A percentile compares a stretch with the other conserved stretches of the same genome.
phyloP scores from a whole-genome alignment of 2,888 invertebrate species.

The Sesia bembeciformis region DNA sequence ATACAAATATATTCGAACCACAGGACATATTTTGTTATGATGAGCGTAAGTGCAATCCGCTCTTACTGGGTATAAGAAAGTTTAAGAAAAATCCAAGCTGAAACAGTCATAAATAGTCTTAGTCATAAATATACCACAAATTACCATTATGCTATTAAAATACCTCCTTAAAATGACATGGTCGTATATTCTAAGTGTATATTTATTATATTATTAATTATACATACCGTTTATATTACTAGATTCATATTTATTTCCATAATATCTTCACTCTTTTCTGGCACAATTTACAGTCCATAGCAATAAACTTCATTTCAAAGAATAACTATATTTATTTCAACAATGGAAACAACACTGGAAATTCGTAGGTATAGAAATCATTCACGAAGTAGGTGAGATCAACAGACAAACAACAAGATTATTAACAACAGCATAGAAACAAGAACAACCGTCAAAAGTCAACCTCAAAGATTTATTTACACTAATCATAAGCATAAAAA shows the following conservation, averaged over 20 bases:
- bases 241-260: background rate
- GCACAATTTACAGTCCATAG: too few relatives aligned
- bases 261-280: background rate
- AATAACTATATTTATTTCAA: slow-evolving; percentile 4
- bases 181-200: too few relatives aligned
- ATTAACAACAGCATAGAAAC: slow-evolving; percentile 37
- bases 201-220: background rate
- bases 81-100: too few relatives aligned
- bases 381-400: slow-evolving; percentile 14
- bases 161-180: too few relatives aligned
- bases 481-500: slow-evolving; percentile 13
- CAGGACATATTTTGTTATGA: too few relatives aligned
- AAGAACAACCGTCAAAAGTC: slow-evolving; percentile 35
- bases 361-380: slow-evolving; percentile 7
- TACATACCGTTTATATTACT: background rate
- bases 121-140: too few relatives aligned
- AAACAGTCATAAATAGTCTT: too few relatives aligned
- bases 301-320: too few relatives aligned
- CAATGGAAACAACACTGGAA: slow-evolving; percentile 22
- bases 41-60: too few relatives aligned
- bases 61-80: too few relatives aligned
- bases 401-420: slow-evolving; percentile 33
- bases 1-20: too few relatives aligned
- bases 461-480: slow-evolving; percentile 32
- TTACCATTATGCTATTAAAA: too few relatives aligned